Conservation (phyloP, 2,888 invertebrate species). For the Hydrotaea diabolus region DNA sequence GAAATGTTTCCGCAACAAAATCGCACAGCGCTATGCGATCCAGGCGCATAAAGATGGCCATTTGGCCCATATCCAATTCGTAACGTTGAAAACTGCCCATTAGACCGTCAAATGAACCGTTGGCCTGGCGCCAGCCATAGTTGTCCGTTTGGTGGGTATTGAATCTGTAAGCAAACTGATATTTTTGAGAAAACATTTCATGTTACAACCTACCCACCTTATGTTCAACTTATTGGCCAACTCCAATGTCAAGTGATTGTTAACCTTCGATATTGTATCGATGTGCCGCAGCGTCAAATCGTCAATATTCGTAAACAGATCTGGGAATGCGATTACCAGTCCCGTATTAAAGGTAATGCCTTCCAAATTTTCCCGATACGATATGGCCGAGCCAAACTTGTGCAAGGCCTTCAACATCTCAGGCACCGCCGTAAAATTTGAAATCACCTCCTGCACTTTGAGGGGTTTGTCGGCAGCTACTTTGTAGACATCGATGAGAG, state of each 20-base stretch:
- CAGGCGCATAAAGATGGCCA: slow-evolving; percentile 82
- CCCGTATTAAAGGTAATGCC: slow-evolving; percentile 77
- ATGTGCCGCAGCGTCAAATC: slow-evolving; percentile 79
- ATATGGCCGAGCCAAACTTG: slow-evolving; percentile 74
- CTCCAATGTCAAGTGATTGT: slow-evolving; percentile 78
- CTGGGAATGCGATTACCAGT: slow-evolving; percentile 79
- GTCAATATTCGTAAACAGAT: slow-evolving; percentile 78
- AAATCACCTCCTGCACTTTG: slow-evolving; percentile 68
- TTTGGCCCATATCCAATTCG: slow-evolving; percentile 82
- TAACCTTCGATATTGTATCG: slow-evolving; percentile 81
- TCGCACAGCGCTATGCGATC: slow-evolving; percentile 83
- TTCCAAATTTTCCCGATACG: slow-evolving; percentile 76
- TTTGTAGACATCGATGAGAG: slow-evolving; percentile 77
- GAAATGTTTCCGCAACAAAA: slow-evolving; percentile 82
- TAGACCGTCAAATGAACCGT: slow-evolving; percentile 83
- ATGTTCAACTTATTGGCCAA: slow-evolving; percentile 80
- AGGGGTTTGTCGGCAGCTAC: slow-evolving; percentile 73
- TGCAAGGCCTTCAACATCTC: slow-evolving; percentile 70
- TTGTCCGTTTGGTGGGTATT: slow-evolving; percentile 80
- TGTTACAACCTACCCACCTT: slow-evolving; percentile 73
- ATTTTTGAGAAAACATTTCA: too few relatives aligned
- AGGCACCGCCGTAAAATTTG: slow-evolving; percentile 59
- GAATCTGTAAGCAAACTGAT: slow-evolving; percentile 72
- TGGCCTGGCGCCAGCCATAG: slow-evolving; percentile 82
- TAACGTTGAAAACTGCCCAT: slow-evolving; percentile 83